Evolutionary conservation across 2,888 invertebrate species (phyloP), one percentile per base, ranked within the genome.

Genomic region (Erebia aethiops): DNA sequence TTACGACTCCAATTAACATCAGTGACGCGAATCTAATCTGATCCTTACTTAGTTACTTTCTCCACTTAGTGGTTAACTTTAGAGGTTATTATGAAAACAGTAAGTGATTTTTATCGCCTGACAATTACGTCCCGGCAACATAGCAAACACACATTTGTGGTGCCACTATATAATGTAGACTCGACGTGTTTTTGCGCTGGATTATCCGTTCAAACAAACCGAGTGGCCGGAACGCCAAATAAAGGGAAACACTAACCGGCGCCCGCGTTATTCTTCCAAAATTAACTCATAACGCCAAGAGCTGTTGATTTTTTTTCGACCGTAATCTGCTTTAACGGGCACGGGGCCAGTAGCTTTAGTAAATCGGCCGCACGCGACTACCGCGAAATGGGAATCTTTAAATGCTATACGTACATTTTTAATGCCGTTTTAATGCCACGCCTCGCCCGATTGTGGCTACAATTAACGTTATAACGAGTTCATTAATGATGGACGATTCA

Each of bases 271-370:
- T 90, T 92, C 91, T 91, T 92, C 88, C 91, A 88, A 91, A 92
- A 93, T 93, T 93, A 92, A 93, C 93, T 92, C 93, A 92, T 92
- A 92, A 91, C 89, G 88, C 88, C 89, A 89, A 90, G 89, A 87
- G 89, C 85, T 86, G 85, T 89, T 88, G 89, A 87, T 87, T 88
- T 88, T 89, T 88, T 91, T 91, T 87, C 82, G 80, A 82, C 85
- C 84, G 89, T 92, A 92, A 92, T 92, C 92, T 91, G 88, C 83
- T 88, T 89, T 91, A 91, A 91, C 91, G 92, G 92, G 92, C 92
- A 89, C 87, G 79, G 82, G 90, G 91, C 91, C 92, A 92, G 92
- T 89, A 84, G 90, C 84, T 89, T 90, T 86, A 81, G 89, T 88
- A 86, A 89, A 91, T 90, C 90, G 88, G 84, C 82, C 82, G 89